phyloP scores from a whole-genome alignment of 1,140 invertebrate genomes.

The Aphidius ervi region DNA sequence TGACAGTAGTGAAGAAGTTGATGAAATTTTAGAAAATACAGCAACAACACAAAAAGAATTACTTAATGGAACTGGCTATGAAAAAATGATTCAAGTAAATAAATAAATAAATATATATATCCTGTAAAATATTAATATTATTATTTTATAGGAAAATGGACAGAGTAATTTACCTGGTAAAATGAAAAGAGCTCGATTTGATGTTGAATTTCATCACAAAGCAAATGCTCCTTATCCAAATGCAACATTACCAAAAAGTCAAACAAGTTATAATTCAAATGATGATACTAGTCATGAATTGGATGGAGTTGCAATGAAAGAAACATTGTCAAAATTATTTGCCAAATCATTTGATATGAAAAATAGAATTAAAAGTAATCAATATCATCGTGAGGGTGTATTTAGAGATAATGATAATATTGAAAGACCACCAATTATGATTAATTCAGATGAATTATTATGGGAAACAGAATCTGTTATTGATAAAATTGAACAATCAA shows the following conservation, averaged over 20 bases:
- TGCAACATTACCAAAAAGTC: slow-evolving; percentile 12
- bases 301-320: slow-evolving; percentile 47
- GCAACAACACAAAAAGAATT: slow-evolving; percentile 33
- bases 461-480: neutral
- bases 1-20: slow-evolving; percentile 68
- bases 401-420: slow-evolving; percentile 38
- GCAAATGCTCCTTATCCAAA: slow-evolving; percentile 20
- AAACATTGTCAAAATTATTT: slow-evolving; percentile 39
- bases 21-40: slow-evolving; percentile 57
- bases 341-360: slow-evolving; percentile 36
- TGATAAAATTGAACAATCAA: neutral
- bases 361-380: slow-evolving; percentile 37
- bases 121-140: neutral
- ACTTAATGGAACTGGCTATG: slow-evolving; percentile 20
- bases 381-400: slow-evolving; percentile 41
- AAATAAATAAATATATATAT: too few relatives aligned
- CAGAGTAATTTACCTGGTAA: slow-evolving; percentile 48
- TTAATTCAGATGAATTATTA: slow-evolving; percentile 11
- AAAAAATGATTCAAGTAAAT: neutral
- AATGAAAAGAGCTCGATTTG: slow-evolving; percentile 49
- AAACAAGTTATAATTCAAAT: slow-evolving; percentile 28
- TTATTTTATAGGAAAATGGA: slow-evolving; percentile 30
- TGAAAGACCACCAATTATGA: slow-evolving; percentile 31
- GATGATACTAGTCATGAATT: slow-evolving; percentile 40
- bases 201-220: slow-evolving; percentile 45